Evolutionary conservation across 2,888 invertebrate species (phyloP), one percentile per base, ranked within the genome.

Genomic region (Empis livida): DNA sequence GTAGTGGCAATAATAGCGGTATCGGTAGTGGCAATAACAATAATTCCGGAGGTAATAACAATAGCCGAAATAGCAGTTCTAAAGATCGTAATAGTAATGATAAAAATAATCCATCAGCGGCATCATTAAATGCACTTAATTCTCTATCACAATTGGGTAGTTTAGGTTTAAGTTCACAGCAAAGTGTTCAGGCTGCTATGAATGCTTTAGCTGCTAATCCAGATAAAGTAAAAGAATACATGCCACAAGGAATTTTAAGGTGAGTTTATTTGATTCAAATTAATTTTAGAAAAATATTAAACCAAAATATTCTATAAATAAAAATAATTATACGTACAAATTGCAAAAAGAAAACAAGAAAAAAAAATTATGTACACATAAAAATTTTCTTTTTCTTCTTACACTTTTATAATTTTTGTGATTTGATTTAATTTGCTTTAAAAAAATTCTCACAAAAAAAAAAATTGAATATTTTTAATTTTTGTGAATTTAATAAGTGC

Each of bases 211-310:
- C 67, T 4, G 68, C 66, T 45, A 62, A 64, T 31, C 60, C 63
- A 23, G 59, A 56, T 41, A 61, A 59, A 53, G 54, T 55, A 42
- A 68, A 67, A 56, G 68, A 68, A 51, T 68, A 65, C 47, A 65
- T 75, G 65, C 71, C 71, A 50, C 62, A 71, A 51, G 71, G 71
- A 60, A 72, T 72, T 57, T 63, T 72, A 59, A 72, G 72, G 72
- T 72, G 60, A 67, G 62, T 53, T 42, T 48, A 43, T 14, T 39
- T 17, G 5, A 16, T 39, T 39, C 10, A 16, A 15, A 10, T 39
- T 39, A 15, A 11, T 17, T 39, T 16, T 11, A 16, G 20, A 11
- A 20, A 16, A 39, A 11, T 17, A 10, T 35, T n/a, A 35, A 13
- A 13, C 5, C 5, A 17, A 39, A 39, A 17, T 11, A 39, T 6